phyloP scores from a whole-genome alignment of 2,797 vertebrate genomes.

The Tadarida brasiliensis region DNA sequence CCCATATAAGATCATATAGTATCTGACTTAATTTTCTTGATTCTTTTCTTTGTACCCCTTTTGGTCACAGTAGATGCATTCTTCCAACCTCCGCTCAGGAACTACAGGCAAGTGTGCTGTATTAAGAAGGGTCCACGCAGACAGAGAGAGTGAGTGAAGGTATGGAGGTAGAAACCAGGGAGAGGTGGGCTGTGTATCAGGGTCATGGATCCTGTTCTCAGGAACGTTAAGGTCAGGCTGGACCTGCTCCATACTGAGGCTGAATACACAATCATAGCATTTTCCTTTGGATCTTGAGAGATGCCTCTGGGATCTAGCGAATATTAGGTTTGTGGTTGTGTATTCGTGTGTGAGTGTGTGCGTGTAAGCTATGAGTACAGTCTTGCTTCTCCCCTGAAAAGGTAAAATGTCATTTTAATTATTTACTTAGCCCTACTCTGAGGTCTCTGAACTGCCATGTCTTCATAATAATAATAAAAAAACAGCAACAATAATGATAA shows the following conservation, averaged over 20 bases:
- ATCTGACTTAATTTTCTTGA: not conserved
- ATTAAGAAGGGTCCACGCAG: not conserved
- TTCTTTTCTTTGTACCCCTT: not conserved
- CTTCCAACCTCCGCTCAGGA: not conserved
- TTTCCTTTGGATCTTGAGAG: not conserved
- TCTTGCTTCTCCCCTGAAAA: conserved; percentile 43
- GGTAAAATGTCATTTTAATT: conserved; percentile 62
- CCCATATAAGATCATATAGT: not conserved
- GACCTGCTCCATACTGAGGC: not conserved
- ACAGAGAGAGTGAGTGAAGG: not conserved
- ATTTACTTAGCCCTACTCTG: conserved; percentile 55
- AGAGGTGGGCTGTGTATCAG: fast-evolving
- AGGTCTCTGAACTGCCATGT: conserved; percentile 56
- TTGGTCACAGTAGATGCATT: not conserved
- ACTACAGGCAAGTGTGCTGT: not conserved
- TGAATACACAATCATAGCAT: not conserved
- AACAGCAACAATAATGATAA: conserved; percentile 58
- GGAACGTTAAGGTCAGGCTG: not conserved
- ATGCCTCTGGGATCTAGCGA: not conserved
- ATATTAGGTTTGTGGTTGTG: not conserved
- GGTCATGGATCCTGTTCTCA: not conserved
- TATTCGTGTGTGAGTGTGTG: not conserved
- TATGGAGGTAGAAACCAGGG: not conserved
- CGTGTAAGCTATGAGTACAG: not conserved
- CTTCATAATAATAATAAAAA: conserved; percentile 61